Evolutionary conservation across 2,113 vertebrate species (phyloP), one percentile per base, ranked within the genome.

Genomic region (Misgurnus anguillicaudatus): DNA sequence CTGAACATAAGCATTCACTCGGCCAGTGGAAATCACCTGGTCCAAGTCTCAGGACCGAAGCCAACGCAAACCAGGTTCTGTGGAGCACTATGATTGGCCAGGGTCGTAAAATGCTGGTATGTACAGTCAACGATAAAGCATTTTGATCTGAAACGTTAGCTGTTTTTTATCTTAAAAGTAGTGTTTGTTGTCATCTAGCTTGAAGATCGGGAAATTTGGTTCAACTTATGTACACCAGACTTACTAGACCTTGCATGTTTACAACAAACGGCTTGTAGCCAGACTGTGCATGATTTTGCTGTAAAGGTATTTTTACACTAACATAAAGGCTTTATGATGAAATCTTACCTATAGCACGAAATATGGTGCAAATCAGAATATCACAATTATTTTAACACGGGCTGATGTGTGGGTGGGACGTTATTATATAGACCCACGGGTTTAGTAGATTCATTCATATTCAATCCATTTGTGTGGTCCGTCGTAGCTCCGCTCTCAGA

Each of bases 101-200:
- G 39, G 79, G 65, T 80, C 70, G 63, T 51, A 70, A 77, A 79
- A 70, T 76, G 69, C 66, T 75, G 82, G 78, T 83, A 83, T 82
- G 82, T 86, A 80, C 48, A 67, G 51, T 31, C 24, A 31, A 31
- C 24, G 51, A 41, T 55, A 66, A 21, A 14, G 72, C 51, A 68
- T 77, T 70, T 64, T 53, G 31, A 5, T 70, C 5, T 67, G 31
- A 60, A 21, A 13, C 36, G 68, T 80, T 8, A 36, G 45, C 38
- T 60, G 9, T 36, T 75, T 65, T 45, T 65, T 6, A 3, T 7
- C 42, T 7, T 4, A 45, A 7, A 57, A 2, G 6, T 3, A 17
- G 17, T 6, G 53, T 19, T 14, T 51, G 47, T 13, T 13, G 47
- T 51, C 10, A 51, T 4, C 47, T 13, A 13, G 11, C 4, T 16